phyloP scores from a whole-genome alignment of 2,797 vertebrate genomes.

The Tauraco hartlaubi region DNA sequence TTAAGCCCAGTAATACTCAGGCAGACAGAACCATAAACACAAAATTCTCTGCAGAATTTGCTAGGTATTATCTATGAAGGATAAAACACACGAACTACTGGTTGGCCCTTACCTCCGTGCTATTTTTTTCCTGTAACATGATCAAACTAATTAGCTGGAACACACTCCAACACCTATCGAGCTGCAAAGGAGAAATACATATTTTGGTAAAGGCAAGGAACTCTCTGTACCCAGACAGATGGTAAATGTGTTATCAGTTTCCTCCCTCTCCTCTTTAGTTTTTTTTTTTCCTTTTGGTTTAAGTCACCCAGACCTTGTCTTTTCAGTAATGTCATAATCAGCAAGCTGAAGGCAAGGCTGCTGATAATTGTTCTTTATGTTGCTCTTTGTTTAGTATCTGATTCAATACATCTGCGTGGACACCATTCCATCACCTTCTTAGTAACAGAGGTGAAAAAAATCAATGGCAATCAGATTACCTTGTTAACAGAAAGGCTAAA shows the following conservation, averaged over 20 bases:
- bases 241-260: conserved; percentile 29
- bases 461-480: conserved; percentile 96
- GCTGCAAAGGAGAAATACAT: conserved; percentile 55
- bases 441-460: conserved; percentile 91
- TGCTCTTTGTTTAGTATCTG: conserved; percentile 88
- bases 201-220: conserved; percentile 48
- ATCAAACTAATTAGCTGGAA: conserved; percentile 78
- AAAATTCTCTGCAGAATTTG: background rate
- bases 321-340: conserved; percentile 88
- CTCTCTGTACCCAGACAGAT: background rate
- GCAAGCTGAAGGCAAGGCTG: conserved; percentile 85
- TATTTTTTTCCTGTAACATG: conserved; percentile 58
- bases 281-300: conserved; percentile 29
- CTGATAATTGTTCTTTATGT: conserved; percentile 90
- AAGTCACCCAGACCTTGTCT: conserved; percentile 84
- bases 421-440: conserved; percentile 91
- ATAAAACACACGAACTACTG: background rate
- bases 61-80: background rate
- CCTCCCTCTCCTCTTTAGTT: background rate
- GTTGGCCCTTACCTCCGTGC: background rate
- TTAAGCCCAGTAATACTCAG: background rate
- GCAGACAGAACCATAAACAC: background rate
- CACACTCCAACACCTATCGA: conserved; percentile 63
- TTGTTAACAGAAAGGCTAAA: conserved; percentile 91
- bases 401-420: conserved; percentile 92